Evolutionary conservation across 1,140 invertebrate species (phyloP).

Genomic region (Heterodera schachtii): DNA sequence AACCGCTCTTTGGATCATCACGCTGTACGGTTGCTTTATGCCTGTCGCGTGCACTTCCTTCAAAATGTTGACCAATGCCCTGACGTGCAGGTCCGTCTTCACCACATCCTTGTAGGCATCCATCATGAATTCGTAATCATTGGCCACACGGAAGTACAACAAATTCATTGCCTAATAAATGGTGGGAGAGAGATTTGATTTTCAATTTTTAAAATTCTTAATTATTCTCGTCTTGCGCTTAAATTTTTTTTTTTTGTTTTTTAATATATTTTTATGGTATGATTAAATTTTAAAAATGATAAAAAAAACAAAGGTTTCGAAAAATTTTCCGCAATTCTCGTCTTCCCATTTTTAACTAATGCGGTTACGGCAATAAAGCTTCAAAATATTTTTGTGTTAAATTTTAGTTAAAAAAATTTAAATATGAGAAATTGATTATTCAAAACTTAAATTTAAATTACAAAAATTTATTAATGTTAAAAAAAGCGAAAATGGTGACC

Average conservation of each 20-base stretch:
- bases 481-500: background rate
- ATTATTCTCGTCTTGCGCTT: too few species aligned
- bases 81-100: background rate
- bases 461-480: background rate
- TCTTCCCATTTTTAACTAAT: too few species aligned
- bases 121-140: background rate
- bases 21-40: background rate
- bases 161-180: slow-evolving; percentile 1
- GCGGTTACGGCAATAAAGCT: background rate
- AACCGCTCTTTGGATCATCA: background rate
- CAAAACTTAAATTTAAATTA: background rate
- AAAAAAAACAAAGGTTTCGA: too few species aligned
- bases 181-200: too few species aligned
- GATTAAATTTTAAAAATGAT: too few species aligned
- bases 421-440: too few species aligned
- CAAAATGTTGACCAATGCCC: background rate
- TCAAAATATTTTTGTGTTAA: background rate
- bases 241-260: too few species aligned
- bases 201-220: too few species aligned
- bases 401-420: too few species aligned
- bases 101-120: background rate
- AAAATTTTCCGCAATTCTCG: too few species aligned
- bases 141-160: background rate
- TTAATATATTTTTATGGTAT: too few species aligned
- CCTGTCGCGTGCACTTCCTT: background rate